Percentiles rank a stretch among this genome's conserved stretches.
Conservation (phyloP, 2,888 invertebrate species). For the Troides helena region DNA sequence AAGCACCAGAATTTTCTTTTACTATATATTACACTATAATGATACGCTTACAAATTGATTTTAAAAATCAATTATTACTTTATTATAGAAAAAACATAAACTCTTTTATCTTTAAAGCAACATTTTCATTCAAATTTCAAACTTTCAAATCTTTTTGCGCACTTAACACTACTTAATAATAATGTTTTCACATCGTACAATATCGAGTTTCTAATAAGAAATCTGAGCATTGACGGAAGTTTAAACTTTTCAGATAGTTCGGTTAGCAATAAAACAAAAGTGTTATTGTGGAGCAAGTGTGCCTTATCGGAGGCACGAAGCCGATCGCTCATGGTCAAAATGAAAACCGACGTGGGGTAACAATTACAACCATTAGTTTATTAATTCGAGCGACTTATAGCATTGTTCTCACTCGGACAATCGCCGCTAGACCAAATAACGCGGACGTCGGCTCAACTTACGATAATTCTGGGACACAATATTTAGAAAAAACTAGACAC, state of each 20-base stretch:
- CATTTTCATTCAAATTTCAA: too few species aligned
- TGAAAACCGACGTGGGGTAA: conserved; percentile 49
- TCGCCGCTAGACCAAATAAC: conserved; percentile 76
- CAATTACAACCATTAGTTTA: conserved; percentile 73
- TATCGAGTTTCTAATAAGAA: conserved; percentile 1
- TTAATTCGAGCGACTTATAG: conserved; percentile 61
- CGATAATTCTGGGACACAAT: conserved; percentile 52
- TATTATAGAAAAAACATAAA: not conserved
- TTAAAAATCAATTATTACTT: not conserved
- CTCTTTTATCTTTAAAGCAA: too few species aligned
- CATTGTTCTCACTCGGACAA: conserved; percentile 73
- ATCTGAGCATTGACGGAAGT: conserved; percentile 47
- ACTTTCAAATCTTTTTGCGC: too few species aligned
- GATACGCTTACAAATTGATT: not conserved
- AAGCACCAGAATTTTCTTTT: conserved; percentile 11
- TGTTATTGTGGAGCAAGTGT: conserved; percentile 49
- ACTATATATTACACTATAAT: conserved; percentile 2
- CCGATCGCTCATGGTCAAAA: conserved; percentile 73
- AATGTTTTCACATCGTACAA: not conserved
- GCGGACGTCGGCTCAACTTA: conserved; percentile 53
- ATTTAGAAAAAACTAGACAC: conserved; percentile 52
- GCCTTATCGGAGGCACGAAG: conserved; percentile 72
- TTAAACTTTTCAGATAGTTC: conserved; percentile 55
- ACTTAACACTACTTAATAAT: not conserved
- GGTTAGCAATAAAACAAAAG: conserved; percentile 61